Conservation (phyloP, 2,888 invertebrate species). For the Drosophila eohydei region DNA sequence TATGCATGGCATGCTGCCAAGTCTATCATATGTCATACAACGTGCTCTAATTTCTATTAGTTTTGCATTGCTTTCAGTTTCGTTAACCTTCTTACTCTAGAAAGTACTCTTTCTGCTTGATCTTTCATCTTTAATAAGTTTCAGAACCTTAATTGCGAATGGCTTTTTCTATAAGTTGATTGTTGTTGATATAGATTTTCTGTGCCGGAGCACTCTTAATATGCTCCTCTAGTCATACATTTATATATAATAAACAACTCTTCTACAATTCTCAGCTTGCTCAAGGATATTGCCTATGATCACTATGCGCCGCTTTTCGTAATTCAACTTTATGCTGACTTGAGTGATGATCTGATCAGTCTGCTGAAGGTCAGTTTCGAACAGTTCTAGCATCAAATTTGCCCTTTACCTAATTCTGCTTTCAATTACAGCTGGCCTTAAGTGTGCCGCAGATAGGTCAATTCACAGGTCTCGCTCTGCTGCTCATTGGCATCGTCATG, state of each 20-base stretch:
- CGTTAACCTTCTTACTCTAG: neutral
- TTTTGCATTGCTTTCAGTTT: neutral
- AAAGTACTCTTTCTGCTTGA: neutral
- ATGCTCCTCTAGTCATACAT: too few species aligned
- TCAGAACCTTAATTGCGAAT: too few species aligned
- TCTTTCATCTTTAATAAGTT: neutral
- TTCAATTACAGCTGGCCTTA: conserved; percentile 61
- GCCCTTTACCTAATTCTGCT: too few species aligned
- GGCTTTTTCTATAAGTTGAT: too few species aligned
- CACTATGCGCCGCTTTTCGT: conserved; percentile 75
- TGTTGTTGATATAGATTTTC: neutral
- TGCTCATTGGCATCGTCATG: conserved; percentile 59
- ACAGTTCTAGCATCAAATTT: neutral
- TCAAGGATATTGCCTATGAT: conserved; percentile 67
- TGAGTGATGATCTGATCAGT: conserved; percentile 52
- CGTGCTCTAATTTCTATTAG: neutral
- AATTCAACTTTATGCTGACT: conserved; percentile 44
- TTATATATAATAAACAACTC: too few species aligned
- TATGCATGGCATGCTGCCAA: neutral
- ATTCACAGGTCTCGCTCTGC: conserved; percentile 68
- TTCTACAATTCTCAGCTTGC: conserved; percentile 34
- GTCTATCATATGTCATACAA: neutral
- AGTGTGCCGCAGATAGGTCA: conserved; percentile 64
- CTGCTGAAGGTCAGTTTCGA: conserved; percentile 61
- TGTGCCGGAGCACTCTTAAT: too few species aligned